Percentiles rank a stretch among this genome's conserved stretches.
These are phyloP conservation scores for Pachycephus smyrnensis DNA, from an alignment of 2,888 invertebrate genomes.

Conservation along the genomic window DNA sequence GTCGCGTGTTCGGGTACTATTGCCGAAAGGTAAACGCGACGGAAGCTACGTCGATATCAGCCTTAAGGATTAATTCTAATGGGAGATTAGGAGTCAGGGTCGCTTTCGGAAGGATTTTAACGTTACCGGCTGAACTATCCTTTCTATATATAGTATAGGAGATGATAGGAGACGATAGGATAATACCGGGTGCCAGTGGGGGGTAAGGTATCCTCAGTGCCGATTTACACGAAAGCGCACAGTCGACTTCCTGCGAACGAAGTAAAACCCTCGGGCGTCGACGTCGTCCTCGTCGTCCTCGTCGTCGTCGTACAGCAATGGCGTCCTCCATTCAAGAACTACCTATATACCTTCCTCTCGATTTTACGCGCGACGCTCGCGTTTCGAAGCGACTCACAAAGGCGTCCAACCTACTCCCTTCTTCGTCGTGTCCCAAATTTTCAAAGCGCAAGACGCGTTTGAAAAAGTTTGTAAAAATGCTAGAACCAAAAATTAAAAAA, in stretches of 20 bases:
- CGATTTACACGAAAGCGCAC: background rate
- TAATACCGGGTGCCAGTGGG: background rate
- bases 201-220: background rate
- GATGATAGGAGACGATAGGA: background rate
- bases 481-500: background rate
- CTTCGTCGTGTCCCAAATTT: background rate
- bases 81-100: background rate
- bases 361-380: background rate
- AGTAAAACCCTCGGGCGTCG: background rate
- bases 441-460: background rate
- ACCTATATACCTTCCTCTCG: background rate
- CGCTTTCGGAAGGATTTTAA: background rate
- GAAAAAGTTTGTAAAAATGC: background rate
- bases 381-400: background rate
- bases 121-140: background rate
- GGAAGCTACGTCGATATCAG: background rate
- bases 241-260: background rate
- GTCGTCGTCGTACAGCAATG: background rate
- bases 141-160: background rate
- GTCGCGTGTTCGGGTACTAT: background rate
- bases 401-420: background rate
- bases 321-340: background rate
- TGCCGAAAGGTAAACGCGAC: background rate
- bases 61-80: background rate
- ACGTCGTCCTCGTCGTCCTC: background rate